Conservation (phyloP, 2,113 vertebrate species). For the Danionella cerebrum region DNA sequence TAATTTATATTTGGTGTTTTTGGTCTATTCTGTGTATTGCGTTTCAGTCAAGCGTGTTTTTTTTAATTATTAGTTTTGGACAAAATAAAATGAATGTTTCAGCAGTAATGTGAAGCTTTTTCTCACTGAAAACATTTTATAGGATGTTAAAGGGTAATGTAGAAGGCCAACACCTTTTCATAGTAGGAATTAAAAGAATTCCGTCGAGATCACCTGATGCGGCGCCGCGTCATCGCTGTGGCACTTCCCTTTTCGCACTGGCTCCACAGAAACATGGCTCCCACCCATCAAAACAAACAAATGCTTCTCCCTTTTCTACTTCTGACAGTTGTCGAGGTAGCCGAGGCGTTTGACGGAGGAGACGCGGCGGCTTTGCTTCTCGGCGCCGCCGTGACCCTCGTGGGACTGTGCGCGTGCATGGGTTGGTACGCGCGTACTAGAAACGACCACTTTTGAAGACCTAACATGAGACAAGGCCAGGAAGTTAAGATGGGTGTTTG, state of each 20-base stretch:
- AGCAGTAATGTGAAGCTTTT: too few species aligned
- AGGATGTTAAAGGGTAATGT: too few species aligned
- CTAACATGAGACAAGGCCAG: neutral
- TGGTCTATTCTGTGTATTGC: too few species aligned
- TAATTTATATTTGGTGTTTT: too few species aligned
- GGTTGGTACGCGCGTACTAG: slow-evolving; percentile 83
- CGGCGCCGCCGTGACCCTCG: slow-evolving; percentile 62
- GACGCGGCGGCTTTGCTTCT: slow-evolving; percentile 79
- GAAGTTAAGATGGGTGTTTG: slow-evolving; percentile 4
- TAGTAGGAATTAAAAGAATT: slow-evolving; percentile 17
- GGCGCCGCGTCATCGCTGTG: slow-evolving; percentile 26
- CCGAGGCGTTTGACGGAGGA: slow-evolving; percentile 78
- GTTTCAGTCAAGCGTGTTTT: too few species aligned
- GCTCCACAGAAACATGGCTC: slow-evolving; percentile 65
- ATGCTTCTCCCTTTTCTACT: slow-evolving; percentile 50
- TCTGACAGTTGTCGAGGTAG: slow-evolving; percentile 60
- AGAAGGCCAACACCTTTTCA: neutral
- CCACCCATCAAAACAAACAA: slow-evolving; percentile 36
- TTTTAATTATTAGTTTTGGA: too few species aligned
- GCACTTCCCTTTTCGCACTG: neutral
- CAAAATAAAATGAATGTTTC: too few species aligned
- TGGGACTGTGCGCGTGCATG: slow-evolving; percentile 81
- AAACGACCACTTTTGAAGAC: slow-evolving; percentile 67
- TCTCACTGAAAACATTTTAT: too few species aligned
- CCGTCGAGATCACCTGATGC: slow-evolving; percentile 33